Conservation (phyloP, 1,140 invertebrate species). For the Elysia chlorotica region DNA sequence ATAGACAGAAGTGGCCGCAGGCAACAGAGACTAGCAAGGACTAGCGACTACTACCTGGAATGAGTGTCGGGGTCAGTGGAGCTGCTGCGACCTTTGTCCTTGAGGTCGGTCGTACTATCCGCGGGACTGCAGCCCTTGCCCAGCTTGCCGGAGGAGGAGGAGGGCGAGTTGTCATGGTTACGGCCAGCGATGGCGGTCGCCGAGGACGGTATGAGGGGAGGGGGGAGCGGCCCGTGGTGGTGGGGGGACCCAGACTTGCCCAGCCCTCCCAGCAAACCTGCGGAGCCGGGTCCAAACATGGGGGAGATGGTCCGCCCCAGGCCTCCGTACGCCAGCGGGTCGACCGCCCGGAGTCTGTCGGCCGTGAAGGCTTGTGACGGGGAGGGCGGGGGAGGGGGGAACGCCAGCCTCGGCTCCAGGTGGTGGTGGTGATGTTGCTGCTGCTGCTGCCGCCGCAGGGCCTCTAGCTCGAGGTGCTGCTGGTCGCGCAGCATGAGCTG, state of each 20-base stretch:
- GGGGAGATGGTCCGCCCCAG: slow-evolving; percentile 42
- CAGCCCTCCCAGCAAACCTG: too few relatives aligned
- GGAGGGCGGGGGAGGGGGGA: too few relatives aligned
- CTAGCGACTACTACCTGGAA: slow-evolving; percentile 23
- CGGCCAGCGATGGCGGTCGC: slow-evolving; percentile 26
- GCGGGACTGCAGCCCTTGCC: slow-evolving; percentile 42
- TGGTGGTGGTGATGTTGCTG: slow-evolving; percentile 31
- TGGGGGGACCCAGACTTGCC: slow-evolving; percentile 34
- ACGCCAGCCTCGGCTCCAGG: slow-evolving; percentile 27
- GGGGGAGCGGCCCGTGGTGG: slow-evolving; percentile 24
- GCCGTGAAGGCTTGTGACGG: slow-evolving; percentile 37
- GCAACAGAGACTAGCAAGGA: too few relatives aligned
- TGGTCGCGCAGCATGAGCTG: slow-evolving; percentile 40
- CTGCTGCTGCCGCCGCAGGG: slow-evolving; percentile 40
- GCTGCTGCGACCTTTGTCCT: slow-evolving; percentile 40
- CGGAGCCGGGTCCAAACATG: slow-evolving; percentile 30
- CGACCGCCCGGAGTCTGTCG: slow-evolving; percentile 33
- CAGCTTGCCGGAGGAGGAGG: slow-evolving; percentile 39
- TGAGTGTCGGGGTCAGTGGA: slow-evolving; percentile 43
- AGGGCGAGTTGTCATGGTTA: slow-evolving; percentile 46
- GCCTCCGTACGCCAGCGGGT: slow-evolving; percentile 25
- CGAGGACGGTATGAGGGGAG: slow-evolving; percentile 34
- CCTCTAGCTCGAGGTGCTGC: slow-evolving; percentile 31
- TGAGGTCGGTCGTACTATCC: slow-evolving; percentile 36
- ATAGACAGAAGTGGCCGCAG: too few relatives aligned